These are phyloP conservation scores for Ophion obscuratus DNA, from an alignment of 2,888 invertebrate genomes.

Conservation along the genomic window DNA sequence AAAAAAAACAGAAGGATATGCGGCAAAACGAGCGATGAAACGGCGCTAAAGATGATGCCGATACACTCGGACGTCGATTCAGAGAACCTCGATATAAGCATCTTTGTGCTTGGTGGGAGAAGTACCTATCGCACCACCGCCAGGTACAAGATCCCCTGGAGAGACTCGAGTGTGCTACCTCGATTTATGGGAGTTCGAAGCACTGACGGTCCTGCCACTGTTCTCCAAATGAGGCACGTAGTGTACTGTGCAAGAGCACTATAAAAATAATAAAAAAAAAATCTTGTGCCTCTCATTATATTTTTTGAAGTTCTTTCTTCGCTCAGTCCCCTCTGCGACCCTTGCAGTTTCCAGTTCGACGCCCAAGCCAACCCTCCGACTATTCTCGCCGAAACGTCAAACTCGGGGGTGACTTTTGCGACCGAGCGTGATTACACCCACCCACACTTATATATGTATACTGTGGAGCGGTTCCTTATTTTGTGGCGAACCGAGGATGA, in stretches of 20 bases:
- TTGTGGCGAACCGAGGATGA: slow-evolving; percentile 29
- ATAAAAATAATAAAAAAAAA: slow-evolving; percentile 48
- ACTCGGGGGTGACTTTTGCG: slow-evolving; percentile 62
- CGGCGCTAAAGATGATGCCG: no score
- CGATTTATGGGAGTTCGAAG: no score
- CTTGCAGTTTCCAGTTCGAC: slow-evolving; percentile 46
- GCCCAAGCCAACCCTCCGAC: slow-evolving; percentile 36
- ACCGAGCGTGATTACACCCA: slow-evolving; percentile 1
- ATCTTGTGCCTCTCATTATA: slow-evolving; percentile 74
- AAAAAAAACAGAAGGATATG: no score
- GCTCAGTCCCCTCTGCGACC: slow-evolving; percentile 50
- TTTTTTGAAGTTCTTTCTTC: slow-evolving; percentile 65
- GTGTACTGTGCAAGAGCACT: slow-evolving; percentile 65
- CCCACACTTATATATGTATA: not conserved
- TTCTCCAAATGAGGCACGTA: slow-evolving; percentile 70
- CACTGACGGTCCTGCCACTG: not conserved
- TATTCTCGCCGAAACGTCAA: slow-evolving; percentile 35
- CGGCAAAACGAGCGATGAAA: no score
- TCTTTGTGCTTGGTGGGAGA: no score
- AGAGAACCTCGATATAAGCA: no score
- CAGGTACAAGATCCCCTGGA: no score
- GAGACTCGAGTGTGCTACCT: no score
- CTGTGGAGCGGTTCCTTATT: not conserved
- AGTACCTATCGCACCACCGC: no score
- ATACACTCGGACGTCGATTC: no score